Conservation (phyloP, 2,797 vertebrate genomes). For the Rhinogobio ventralis region DNA sequence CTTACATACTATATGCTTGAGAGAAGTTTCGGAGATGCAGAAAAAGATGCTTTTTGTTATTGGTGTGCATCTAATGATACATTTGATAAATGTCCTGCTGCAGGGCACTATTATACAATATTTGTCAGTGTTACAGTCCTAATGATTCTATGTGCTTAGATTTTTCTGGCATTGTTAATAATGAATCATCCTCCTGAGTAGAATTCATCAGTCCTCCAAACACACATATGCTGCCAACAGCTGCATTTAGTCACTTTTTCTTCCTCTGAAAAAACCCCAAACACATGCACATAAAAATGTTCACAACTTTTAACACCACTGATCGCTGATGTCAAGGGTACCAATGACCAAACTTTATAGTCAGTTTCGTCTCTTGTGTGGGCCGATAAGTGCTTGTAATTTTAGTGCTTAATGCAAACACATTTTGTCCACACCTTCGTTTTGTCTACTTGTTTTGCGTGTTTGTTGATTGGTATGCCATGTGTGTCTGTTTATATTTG, state of each 20-base stretch:
- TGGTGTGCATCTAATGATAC: slow-evolving; percentile 28
- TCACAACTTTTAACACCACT: slow-evolving; percentile 31
- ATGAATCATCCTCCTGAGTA: slow-evolving; percentile 50
- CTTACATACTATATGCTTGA: background rate
- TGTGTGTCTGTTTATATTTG: slow-evolving; percentile 21
- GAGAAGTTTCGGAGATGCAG: background rate
- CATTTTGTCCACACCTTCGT: background rate
- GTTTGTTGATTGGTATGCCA: slow-evolving; percentile 19
- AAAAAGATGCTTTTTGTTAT: slow-evolving; percentile 19
- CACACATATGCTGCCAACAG: slow-evolving; percentile 42
- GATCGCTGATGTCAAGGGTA: slow-evolving; percentile 22
- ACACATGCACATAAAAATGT: slow-evolving; percentile 23
- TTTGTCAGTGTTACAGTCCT: slow-evolving; percentile 35
- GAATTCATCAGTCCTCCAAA: slow-evolving; percentile 35
- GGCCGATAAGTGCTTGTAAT: background rate
- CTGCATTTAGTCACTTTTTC: slow-evolving; percentile 50
- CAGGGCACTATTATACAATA: slow-evolving; percentile 38
- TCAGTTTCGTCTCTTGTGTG: background rate
- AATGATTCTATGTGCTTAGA: slow-evolving; percentile 32
- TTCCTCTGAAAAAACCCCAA: slow-evolving; percentile 31
- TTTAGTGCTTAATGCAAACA: background rate
- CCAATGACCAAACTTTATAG: background rate
- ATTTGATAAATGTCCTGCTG: slow-evolving; percentile 30
- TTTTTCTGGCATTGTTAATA: slow-evolving; percentile 53
- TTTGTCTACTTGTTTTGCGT: background rate